phyloP scores from a whole-genome alignment of 2,113 vertebrate genomes.

The Trachemys scripta region DNA sequence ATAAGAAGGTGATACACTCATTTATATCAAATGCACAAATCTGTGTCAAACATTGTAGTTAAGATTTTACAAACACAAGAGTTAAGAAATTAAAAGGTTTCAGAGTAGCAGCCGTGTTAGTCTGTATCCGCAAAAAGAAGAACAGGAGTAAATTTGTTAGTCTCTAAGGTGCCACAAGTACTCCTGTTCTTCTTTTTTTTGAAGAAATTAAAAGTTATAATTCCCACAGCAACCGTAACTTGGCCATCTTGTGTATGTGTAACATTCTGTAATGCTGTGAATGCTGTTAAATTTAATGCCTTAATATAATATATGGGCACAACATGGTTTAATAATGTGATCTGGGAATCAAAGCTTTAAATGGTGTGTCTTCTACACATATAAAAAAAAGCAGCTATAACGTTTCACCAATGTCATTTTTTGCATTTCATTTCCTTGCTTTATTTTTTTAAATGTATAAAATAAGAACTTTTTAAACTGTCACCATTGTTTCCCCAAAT shows the following conservation, averaged over 20 bases:
- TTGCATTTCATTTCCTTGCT: not conserved
- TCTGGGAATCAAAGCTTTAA: constrained; percentile 22
- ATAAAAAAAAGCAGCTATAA: not conserved
- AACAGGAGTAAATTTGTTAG: too few species aligned
- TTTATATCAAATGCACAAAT: not conserved
- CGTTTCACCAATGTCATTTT: not conserved
- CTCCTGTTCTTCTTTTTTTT: too few species aligned
- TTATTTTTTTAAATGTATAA: not conserved
- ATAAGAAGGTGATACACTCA: not conserved
- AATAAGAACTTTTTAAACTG: not conserved
- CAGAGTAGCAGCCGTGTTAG: too few species aligned
- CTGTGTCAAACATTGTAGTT: not conserved
- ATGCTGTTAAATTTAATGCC: not conserved
- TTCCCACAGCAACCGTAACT: not conserved
- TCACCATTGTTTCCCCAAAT: not conserved
- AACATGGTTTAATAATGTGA: not conserved
- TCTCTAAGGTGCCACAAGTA: too few species aligned
- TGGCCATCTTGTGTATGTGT: not conserved
- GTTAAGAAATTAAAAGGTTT: not conserved
- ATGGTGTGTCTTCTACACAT: not conserved
- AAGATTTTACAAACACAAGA: not conserved
- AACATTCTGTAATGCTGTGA: not conserved
- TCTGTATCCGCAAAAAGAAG: too few species aligned
- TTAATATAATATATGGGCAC: not conserved
- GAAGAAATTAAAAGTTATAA: not conserved